These are phyloP conservation scores for Palythoa heliodiscus DNA, from an alignment of 92 coral and sea anemone genomes.

Conservation along the genomic window DNA sequence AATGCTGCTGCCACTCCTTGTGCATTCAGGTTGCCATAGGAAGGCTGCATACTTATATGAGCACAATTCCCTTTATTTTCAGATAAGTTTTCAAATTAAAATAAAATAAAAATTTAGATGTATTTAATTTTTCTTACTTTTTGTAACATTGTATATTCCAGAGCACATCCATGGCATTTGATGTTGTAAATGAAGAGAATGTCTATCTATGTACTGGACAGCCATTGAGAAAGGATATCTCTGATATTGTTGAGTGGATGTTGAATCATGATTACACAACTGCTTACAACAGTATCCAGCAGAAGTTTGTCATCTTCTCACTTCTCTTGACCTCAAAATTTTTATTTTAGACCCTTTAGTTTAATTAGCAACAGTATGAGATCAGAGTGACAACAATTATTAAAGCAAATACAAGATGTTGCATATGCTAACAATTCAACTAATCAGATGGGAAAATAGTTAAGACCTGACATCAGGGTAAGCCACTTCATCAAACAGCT, in stretches of 20 bases:
- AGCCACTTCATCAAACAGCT: too few relatives aligned
- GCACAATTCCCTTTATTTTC: neutral
- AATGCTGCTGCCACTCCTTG: too few relatives aligned
- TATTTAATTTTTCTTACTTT: neutral
- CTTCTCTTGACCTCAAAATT: too few relatives aligned
- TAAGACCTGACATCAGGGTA: too few relatives aligned
- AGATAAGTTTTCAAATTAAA: neutral
- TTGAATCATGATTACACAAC: conserved; percentile 87
- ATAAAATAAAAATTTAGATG: neutral
- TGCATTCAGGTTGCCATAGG: too few relatives aligned
- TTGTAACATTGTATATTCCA: conserved; percentile 33
- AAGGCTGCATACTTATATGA: too few relatives aligned
- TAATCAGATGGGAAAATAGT: too few relatives aligned
- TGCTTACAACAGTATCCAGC: conserved; percentile 89
- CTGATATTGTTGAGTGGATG: conserved; percentile 97
- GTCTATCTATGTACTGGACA: conserved; percentile 96
- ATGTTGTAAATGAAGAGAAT: conserved; percentile 84
- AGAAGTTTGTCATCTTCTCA: neutral
- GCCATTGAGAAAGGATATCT: conserved; percentile 85
- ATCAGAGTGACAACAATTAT: too few relatives aligned
- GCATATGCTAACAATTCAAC: too few relatives aligned
- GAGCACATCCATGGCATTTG: conserved; percentile 97
- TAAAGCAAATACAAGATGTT: too few relatives aligned
- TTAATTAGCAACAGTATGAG: too few relatives aligned
- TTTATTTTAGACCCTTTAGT: too few relatives aligned